A percentile compares a stretch with the other conserved stretches of the same genome.
Conservation (phyloP, 2,888 invertebrate genomes). For the Heteropelma amictum region DNA sequence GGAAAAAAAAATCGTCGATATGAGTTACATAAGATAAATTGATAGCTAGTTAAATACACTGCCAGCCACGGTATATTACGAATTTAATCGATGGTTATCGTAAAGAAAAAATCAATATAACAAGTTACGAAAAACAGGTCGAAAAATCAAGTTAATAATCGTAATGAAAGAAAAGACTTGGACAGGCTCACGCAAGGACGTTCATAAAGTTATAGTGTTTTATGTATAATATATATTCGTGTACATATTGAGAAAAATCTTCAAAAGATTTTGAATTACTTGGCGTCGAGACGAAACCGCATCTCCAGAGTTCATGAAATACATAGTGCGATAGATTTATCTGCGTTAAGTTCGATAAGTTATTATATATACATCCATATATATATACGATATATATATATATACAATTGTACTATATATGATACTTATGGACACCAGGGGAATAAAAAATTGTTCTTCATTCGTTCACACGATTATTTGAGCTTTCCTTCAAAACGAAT, state of each 20-base stretch:
- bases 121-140: conserved; percentile 1
- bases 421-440: conserved; percentile 31
- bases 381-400: conserved; percentile 11
- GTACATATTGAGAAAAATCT: no score
- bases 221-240: conserved; percentile 44
- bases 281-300: no score
- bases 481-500: not conserved
- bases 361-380: conserved; percentile 37
- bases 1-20: conserved; percentile 21
- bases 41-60: conserved; percentile 70
- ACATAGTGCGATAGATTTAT: conserved; percentile 32
- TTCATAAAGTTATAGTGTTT: conserved; percentile 52
- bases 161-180: conserved; percentile 39
- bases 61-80: conserved; percentile 72
- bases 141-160: conserved; percentile 36
- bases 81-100: conserved; percentile 71
- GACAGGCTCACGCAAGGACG: conserved; percentile 45
- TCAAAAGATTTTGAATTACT: no score
- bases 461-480: not conserved
- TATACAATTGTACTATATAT: conserved; percentile 37
- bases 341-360: conserved; percentile 57
- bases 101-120: conserved; percentile 48
- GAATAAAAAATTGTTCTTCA: conserved; percentile 36
- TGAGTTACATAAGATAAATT: conserved; percentile 38
- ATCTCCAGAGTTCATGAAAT: no score